These are phyloP conservation scores for Crepidodera aurea DNA, from an alignment of 2,888 invertebrate species.

Conservation along the genomic window DNA sequence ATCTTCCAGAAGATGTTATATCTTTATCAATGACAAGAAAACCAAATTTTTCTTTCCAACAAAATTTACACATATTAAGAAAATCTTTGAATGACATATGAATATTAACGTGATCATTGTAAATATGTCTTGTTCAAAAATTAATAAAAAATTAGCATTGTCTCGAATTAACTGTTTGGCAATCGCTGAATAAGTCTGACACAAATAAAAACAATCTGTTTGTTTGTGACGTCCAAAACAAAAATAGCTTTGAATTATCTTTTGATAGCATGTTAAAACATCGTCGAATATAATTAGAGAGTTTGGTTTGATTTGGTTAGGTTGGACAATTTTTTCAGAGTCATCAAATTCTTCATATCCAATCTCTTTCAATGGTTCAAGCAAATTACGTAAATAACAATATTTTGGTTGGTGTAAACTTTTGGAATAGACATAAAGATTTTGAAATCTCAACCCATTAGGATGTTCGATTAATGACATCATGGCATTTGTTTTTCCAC, in stretches of 20 bases:
- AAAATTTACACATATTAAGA: constrained; percentile 11
- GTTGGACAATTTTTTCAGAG: not conserved
- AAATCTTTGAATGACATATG: constrained; percentile 24
- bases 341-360: not conserved
- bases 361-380: not conserved
- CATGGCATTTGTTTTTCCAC: constrained; percentile 14
- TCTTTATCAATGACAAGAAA: constrained; percentile 22
- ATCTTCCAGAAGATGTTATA: not conserved
- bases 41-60: constrained; percentile 19
- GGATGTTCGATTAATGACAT: constrained; percentile 10
- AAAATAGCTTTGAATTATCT: constrained; percentile 25
- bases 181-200: constrained; percentile 25
- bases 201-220: constrained; percentile 29
- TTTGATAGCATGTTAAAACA: constrained; percentile 22
- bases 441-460: too few relatives aligned
- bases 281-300: constrained; percentile 28
- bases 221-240: constrained; percentile 27
- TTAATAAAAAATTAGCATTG: constrained; percentile 20
- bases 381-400: not conserved
- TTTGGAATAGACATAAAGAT: too few relatives aligned
- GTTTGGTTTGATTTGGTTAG: not conserved
- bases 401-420: constrained; percentile 9
- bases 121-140: constrained; percentile 29
- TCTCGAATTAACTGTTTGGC: constrained; percentile 29
- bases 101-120: constrained; percentile 23